Evolutionary conservation across 1,140 invertebrate genomes (phyloP).

Genomic region (Drosophila tristis): DNA sequence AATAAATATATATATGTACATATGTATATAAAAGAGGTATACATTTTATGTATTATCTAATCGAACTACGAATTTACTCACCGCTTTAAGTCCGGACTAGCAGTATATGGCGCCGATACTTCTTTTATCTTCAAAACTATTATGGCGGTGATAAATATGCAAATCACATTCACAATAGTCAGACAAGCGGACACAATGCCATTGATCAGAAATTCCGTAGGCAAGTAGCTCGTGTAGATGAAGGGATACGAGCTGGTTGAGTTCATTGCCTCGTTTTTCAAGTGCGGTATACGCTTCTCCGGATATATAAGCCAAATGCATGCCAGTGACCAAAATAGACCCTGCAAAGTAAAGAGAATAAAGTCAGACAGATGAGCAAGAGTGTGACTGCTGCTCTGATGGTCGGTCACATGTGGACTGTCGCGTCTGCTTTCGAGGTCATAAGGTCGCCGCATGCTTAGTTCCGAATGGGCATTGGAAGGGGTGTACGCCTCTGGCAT

Average conservation of each 20-base stretch:
- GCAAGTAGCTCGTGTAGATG: constrained; percentile 89
- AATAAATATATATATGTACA: constrained; percentile 7
- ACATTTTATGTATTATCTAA: too few relatives aligned
- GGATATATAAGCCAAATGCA: constrained; percentile 89
- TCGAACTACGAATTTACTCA: constrained; percentile 76
- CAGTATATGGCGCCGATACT: constrained; percentile 92
- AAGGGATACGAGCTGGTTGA: constrained; percentile 87
- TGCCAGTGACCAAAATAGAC: constrained; percentile 90
- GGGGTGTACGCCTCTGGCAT: constrained; percentile 52
- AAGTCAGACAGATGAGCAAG: neutral
- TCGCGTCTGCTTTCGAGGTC: constrained; percentile 58
- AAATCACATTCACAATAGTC: constrained; percentile 92
- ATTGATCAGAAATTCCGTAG: constrained; percentile 90
- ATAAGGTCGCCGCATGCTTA: constrained; percentile 62
- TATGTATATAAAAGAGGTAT: constrained; percentile 4
- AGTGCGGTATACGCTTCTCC: constrained; percentile 87
- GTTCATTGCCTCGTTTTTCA: constrained; percentile 88
- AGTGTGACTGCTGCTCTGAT: constrained; percentile 11
- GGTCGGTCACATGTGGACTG: constrained; percentile 38
- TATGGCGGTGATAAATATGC: constrained; percentile 93
- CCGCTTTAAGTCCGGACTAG: constrained; percentile 88
- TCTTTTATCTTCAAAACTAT: constrained; percentile 94
- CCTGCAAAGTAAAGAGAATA: constrained; percentile 85
- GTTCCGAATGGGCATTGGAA: constrained; percentile 60
- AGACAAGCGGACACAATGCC: constrained; percentile 92